Evolutionary conservation across 37 sponge, comb jelly and placozoan species (phyloP), one percentile per base, ranked within the genome.

Genomic region (Aphrocallistes beatrix): DNA sequence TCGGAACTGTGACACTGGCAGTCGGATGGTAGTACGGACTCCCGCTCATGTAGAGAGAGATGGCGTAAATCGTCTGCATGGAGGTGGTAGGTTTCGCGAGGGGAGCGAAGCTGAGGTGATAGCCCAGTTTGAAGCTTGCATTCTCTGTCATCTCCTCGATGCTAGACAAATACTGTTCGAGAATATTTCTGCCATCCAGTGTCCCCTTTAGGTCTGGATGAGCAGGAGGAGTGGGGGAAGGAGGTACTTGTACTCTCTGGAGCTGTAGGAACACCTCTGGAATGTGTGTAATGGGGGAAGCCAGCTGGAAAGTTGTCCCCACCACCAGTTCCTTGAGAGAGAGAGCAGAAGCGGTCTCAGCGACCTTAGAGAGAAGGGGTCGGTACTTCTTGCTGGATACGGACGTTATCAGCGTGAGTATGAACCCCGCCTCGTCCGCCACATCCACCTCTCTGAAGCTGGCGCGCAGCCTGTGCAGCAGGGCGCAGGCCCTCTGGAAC

Each of bases 401-500:
- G 34, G 75, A 60, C 3, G 75, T 60, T 32, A 60, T 60, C n/a
- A 60, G 34, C 34, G 34, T 60, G 28, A 60, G n/a, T 3, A 60
- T 19, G 34, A 60, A 60, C 75, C 75, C 75, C 10, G 75, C 75
- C n/a, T 60, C 75, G 34, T 60, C 34, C 25, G 32, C 10, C 17
- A 60, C 75, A 60, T 60, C 75, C 8, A 60, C 21, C 6, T 60
- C 75, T 32, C 28, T 13, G 34, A 25, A 13, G 6, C n/a, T 60
- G 3, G 75, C 75, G 28, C 21, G 8, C 28, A 60, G 25, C 3
- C 75, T 19, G 75, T 19, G n/a, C n/a, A 60, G 75, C 3, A 60
- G 75, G 6, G 75, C 75, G n/a, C 75, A 60, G 3, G 75, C 75
- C n/a, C 75, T 60, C 75, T 60, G 75, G 75, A 60, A 60, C 34